Conservation (phyloP, 2,888 invertebrate species). For the Gymnoscelis rufifasciata region DNA sequence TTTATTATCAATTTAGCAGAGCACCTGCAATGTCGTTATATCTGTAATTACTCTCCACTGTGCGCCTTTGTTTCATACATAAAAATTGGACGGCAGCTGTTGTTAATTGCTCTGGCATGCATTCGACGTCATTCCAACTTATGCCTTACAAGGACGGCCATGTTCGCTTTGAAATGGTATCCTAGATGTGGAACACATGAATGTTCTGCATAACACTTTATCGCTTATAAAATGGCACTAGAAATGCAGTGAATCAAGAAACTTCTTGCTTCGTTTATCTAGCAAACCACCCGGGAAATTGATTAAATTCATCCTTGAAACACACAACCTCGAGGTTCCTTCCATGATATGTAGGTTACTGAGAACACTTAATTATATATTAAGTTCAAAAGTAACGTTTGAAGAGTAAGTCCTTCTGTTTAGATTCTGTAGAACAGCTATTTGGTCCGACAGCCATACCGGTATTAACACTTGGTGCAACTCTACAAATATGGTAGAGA, state of each 20-base stretch:
- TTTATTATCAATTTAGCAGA: not conserved
- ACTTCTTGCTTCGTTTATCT: no score
- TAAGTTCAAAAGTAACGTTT: no score
- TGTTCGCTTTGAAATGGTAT: constrained; percentile 4
- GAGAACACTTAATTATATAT: no score
- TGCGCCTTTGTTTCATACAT: constrained; percentile 13
- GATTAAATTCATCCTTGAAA: no score
- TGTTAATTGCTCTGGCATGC: constrained; percentile 46
- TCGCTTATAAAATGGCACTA: no score
- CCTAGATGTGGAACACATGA: not conserved
- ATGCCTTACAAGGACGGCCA: constrained; percentile 2
- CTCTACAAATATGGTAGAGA: constrained; percentile 42
- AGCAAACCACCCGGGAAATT: no score
- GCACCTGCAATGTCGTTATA: constrained; percentile 12
- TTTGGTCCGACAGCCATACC: constrained; percentile 28
- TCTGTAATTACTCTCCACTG: constrained; percentile 4
- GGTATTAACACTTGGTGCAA: constrained; percentile 33
- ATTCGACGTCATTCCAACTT: constrained; percentile 25
- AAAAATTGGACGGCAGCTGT: constrained; percentile 40
- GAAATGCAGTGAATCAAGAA: no score
- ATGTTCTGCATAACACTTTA: no score
- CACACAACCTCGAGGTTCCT: no score
- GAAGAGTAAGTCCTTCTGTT: no score
- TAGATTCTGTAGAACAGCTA: constrained; percentile 1
- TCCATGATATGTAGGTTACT: no score